Evolutionary conservation across 1,140 invertebrate species (phyloP).

Genomic region (Lycorma delicatula): DNA sequence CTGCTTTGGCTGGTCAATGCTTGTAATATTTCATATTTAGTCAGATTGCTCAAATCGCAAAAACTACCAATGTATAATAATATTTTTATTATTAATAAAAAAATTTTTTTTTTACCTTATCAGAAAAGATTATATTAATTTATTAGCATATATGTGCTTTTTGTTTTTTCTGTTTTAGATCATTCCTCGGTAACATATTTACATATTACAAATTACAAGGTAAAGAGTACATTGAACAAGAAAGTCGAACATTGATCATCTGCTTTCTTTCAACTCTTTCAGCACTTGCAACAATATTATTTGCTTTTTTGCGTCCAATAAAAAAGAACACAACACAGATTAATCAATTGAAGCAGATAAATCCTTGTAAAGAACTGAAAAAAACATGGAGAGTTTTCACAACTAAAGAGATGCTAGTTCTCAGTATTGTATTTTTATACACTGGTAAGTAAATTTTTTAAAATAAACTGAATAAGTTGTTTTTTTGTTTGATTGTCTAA

Average conservation of each 20-base stretch:
- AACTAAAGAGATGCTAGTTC: slow-evolving; percentile 73
- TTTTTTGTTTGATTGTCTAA: too few relatives aligned
- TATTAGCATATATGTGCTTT: too few relatives aligned
- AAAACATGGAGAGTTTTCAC: slow-evolving; percentile 67
- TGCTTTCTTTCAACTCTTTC: slow-evolving; percentile 49
- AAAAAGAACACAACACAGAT: slow-evolving; percentile 30
- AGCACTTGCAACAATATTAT: slow-evolving; percentile 55
- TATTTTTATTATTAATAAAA: too few relatives aligned
- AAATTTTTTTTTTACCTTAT: too few relatives aligned
- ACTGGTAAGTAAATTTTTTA: slow-evolving; percentile 57
- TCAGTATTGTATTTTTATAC: slow-evolving; percentile 81
- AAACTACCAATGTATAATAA: too few relatives aligned
- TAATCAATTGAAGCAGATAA: slow-evolving; percentile 40
- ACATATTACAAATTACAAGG: slow-evolving; percentile 14
- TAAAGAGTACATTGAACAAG: slow-evolving; percentile 41
- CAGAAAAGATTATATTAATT: too few relatives aligned
- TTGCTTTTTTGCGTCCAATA: slow-evolving; percentile 50
- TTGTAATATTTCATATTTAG: too few relatives aligned
- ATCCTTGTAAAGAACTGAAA: slow-evolving; percentile 55
- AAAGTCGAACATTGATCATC: slow-evolving; percentile 63
- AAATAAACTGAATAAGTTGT: too few relatives aligned
- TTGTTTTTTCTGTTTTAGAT: slow-evolving; percentile 8
- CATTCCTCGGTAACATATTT: slow-evolving; percentile 17
- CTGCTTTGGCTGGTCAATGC: too few relatives aligned
- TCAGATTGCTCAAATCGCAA: too few relatives aligned